These are phyloP conservation scores for Platichthys stellatus DNA, from an alignment of 2,113 vertebrate species.

Conservation along the genomic window DNA sequence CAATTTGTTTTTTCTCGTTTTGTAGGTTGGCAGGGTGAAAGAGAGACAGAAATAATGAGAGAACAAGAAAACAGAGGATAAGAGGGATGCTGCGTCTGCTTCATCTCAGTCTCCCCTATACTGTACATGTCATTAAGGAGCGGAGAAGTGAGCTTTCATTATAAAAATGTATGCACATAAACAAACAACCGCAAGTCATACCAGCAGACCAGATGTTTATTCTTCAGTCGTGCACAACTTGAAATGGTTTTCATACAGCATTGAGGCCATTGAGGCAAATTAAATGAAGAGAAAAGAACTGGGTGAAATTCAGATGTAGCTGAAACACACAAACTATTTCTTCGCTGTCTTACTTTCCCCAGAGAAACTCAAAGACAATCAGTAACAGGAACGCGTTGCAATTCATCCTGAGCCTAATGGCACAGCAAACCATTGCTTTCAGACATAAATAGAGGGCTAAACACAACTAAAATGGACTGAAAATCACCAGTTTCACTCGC, in stretches of 20 bases:
- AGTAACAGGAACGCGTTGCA: background rate
- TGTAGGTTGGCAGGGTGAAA: background rate
- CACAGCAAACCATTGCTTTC: conserved; percentile 50
- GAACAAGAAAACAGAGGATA: background rate
- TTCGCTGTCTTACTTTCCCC: background rate
- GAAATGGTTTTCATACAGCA: background rate
- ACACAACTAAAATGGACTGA: conserved; percentile 58
- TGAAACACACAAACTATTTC: background rate
- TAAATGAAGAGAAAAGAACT: background rate
- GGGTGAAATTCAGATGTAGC: background rate
- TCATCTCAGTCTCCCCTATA: background rate
- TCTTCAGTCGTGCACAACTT: background rate
- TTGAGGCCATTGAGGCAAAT: background rate
- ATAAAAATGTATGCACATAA: background rate
- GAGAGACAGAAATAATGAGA: conserved; percentile 10
- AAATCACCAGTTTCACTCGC: conserved; percentile 54
- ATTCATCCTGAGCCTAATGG: conserved; percentile 57
- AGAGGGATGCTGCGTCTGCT: background rate
- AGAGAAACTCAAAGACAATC: conserved; percentile 6
- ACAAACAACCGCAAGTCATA: background rate
- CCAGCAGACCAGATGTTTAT: background rate
- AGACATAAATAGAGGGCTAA: conserved; percentile 53
- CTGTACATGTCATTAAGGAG: background rate
- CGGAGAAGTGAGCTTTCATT: background rate
- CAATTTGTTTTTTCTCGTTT: background rate